phyloP scores from a whole-genome alignment of 2,113 vertebrate species.

The Chionodraco myersi region DNA sequence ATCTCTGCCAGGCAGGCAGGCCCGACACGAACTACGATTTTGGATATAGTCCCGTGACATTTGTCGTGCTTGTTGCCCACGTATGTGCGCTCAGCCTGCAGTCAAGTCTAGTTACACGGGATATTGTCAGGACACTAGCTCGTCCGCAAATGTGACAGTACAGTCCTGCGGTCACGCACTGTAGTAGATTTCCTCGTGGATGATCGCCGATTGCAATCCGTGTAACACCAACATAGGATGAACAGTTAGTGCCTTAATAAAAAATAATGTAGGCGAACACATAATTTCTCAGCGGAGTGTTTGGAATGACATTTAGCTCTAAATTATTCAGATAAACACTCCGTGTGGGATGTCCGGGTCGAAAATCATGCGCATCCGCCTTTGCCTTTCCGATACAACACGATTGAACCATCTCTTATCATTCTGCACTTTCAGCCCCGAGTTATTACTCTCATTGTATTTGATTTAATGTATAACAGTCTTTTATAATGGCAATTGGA shows the following conservation, averaged over 20 bases:
- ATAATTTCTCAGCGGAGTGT: background rate
- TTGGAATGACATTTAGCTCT: slow-evolving; percentile 32
- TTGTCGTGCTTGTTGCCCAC: background rate
- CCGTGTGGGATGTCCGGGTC: slow-evolving; percentile 58
- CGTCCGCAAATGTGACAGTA: slow-evolving; percentile 32
- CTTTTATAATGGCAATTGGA: background rate
- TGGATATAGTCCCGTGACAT: slow-evolving; percentile 3
- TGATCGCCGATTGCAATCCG: background rate
- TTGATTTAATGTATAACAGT: no score
- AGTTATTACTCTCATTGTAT: background rate
- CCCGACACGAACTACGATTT: slow-evolving; percentile 20
- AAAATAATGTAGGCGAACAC: background rate
- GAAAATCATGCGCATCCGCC: slow-evolving; percentile 23
- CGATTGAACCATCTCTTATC: no score
- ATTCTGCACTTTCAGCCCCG: background rate
- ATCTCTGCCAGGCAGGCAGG: slow-evolving; percentile 26
- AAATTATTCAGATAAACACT: slow-evolving; percentile 58
- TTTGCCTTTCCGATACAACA: background rate
- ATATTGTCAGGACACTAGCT: slow-evolving; percentile 6
- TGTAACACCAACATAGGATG: background rate
- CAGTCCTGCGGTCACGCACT: slow-evolving; percentile 22
- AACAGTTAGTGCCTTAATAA: background rate
- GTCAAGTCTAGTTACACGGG: slow-evolving; percentile 4
- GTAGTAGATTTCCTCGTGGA: slow-evolving; percentile 17
- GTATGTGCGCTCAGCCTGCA: slow-evolving; percentile 4